Conservation (phyloP, 2,888 invertebrate species). For the Dioctria rufipes region DNA sequence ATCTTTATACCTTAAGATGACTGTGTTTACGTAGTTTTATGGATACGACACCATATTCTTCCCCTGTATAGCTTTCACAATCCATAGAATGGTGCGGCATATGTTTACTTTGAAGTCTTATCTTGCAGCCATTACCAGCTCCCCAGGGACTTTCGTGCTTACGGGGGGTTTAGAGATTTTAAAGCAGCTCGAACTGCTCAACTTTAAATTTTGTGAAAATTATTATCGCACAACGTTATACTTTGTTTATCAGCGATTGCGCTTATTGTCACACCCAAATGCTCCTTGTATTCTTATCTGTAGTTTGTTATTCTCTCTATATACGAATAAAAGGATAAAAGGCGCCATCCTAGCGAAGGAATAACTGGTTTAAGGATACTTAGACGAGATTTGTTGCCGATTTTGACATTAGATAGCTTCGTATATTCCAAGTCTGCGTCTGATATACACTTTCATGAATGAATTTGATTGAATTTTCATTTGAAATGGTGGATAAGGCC, state of each 20-base stretch:
- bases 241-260: slow-evolving; percentile 58
- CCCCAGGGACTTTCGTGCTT: slow-evolving; percentile 2
- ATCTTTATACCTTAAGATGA: slow-evolving; percentile 10
- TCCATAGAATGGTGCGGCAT: slow-evolving; percentile 29
- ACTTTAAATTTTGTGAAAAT: slow-evolving; percentile 56
- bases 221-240: slow-evolving; percentile 52
- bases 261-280: slow-evolving; percentile 54
- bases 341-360: slow-evolving; percentile 48
- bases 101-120: slow-evolving; percentile 50
- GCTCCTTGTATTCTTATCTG: slow-evolving; percentile 52
- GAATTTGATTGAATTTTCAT: too few species aligned
- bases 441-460: too few species aligned
- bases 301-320: slow-evolving; percentile 53
- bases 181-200: slow-evolving; percentile 41
- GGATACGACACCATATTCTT: not conserved
- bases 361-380: slow-evolving; percentile 54
- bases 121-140: slow-evolving; percentile 34
- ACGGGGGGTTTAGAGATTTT: slow-evolving; percentile 25
- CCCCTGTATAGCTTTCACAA: not conserved
- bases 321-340: slow-evolving; percentile 51
- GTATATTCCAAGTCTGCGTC: not conserved
- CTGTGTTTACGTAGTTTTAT: slow-evolving; percentile 31
- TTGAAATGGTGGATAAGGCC: too few species aligned
- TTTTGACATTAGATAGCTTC: slow-evolving; percentile 52
- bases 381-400: slow-evolving; percentile 55